Base-by-base conservation (phyloP, 2,888 invertebrate species). In the Mongoloraphidia duomilia region DNA sequence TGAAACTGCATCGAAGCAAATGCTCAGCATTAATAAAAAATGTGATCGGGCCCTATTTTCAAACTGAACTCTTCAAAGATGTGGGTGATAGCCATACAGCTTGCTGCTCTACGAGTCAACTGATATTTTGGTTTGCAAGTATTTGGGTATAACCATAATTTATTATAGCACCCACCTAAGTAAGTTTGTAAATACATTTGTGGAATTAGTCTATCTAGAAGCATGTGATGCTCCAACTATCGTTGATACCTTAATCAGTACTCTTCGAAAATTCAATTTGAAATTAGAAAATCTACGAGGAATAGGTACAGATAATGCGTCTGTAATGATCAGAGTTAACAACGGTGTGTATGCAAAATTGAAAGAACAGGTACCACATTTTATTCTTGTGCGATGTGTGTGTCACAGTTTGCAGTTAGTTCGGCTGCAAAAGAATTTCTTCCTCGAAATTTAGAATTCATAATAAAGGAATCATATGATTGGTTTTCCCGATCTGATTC, bases 261-360 rank as follows among this genome's bases (percentile, higher is more conserved):
- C 49, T 44, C 50, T 51, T 34, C 40, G 46, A 36, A n/a, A n/a
- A n/a, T n/a, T n/a, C n/a, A n/a, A n/a, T n/a, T 52, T 61, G 46
- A 53, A 56, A 12, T 40, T 60, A 11, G 26, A 55, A 46, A 59
- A 63, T 49, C 53, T 60, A 54, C 54, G 55, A 50, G 63, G 61
- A 34, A 60, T 65, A 47, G 63, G 63, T n/a, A 61, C 60, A 33
- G 64, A 66, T 47, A 64, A 63, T 55, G 61, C 61, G 4, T 57
- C 60, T 13, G 62, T 61, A 2, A 65, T 65, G 63, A 52, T 55
- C 9, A 65, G 63, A 6, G 53, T 61, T 6, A 64, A 64, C 53
- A 60, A 59, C 50, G 62, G 65, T 2, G 62, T 65, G 4, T 54
- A 58, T 53, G 49, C 54, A 34, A 57, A 56, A 58, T 43, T 64